phyloP scores from a whole-genome alignment of 2,888 invertebrate genomes.

The Agriopis marginaria region DNA sequence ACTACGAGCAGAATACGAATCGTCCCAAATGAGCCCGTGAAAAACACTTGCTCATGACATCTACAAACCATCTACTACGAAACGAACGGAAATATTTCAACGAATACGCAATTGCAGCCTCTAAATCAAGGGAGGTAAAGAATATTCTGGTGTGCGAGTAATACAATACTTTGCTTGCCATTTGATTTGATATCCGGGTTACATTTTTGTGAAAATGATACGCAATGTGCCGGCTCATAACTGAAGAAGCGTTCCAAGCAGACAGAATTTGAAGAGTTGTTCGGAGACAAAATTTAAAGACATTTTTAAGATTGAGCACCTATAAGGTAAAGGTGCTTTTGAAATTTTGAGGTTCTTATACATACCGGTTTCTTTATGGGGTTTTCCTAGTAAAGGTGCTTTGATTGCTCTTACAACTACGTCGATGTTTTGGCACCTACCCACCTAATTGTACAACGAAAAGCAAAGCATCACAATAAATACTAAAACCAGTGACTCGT shows the following conservation, averaged over 20 bases:
- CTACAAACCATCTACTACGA: slow-evolving; percentile 54
- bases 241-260: slow-evolving; percentile 59
- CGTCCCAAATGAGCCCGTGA: slow-evolving; percentile 79
- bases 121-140: slow-evolving; percentile 53
- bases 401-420: too few species aligned
- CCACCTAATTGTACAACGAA: too few species aligned
- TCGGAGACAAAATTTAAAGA: background rate
- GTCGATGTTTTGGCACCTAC: too few species aligned
- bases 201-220: slow-evolving; percentile 76
- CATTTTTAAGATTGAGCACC: background rate
- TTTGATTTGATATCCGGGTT: slow-evolving; percentile 83
- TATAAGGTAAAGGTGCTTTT: too few species aligned
- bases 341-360: too few species aligned
- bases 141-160: slow-evolving; percentile 42
- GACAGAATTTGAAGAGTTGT: background rate
- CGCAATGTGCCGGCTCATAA: slow-evolving; percentile 67
- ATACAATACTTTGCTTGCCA: slow-evolving; percentile 51
- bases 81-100: slow-evolving; percentile 52
- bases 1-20: slow-evolving; percentile 78
- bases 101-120: slow-evolving; percentile 55
- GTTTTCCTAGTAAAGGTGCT: too few species aligned
- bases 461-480: too few species aligned
- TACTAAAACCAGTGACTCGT: too few species aligned
- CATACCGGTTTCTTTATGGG: too few species aligned
- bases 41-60: slow-evolving; percentile 79